Evolutionary conservation across 2,797 vertebrate genomes (phyloP).

Genomic region (Chaetodon trifasciatus): DNA sequence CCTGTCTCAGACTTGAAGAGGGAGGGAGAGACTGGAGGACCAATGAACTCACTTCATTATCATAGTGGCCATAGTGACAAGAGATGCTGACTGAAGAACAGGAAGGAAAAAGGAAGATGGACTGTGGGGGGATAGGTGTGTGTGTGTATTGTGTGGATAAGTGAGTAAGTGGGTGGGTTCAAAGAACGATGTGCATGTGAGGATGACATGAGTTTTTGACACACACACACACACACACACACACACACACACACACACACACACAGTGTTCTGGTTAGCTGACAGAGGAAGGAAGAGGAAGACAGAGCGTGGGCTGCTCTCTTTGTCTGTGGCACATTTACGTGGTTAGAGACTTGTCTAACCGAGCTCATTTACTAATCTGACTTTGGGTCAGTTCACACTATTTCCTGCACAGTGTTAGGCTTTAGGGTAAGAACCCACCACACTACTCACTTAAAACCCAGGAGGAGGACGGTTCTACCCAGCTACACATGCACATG

Average conservation of each 20-base stretch:
- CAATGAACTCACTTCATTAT: background rate
- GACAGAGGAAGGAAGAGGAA: background rate
- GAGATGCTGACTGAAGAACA: constrained; percentile 1
- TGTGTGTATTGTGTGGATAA: background rate
- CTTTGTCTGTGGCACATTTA: background rate
- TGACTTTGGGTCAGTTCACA: background rate
- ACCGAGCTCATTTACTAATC: background rate
- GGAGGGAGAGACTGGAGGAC: background rate
- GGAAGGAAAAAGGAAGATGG: background rate
- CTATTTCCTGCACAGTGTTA: background rate
- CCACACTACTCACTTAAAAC: background rate
- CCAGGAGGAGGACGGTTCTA: background rate
- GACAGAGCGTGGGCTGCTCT: constrained; percentile 7
- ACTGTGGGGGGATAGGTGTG: background rate
- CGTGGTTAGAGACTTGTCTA: background rate
- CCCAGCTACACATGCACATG: background rate
- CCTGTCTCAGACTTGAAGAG: constrained; percentile 27
- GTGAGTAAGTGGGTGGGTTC: background rate
- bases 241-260: background rate
- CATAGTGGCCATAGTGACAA: background rate
- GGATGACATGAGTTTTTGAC: constrained; percentile 5
- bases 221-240: background rate
- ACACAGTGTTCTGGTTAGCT: background rate
- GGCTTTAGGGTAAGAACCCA: background rate
- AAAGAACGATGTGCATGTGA: constrained; percentile 15